Evolutionary conservation across 2,113 vertebrate genomes (phyloP), one percentile per base, ranked within the genome.

Genomic region (Mungos mungo): DNA sequence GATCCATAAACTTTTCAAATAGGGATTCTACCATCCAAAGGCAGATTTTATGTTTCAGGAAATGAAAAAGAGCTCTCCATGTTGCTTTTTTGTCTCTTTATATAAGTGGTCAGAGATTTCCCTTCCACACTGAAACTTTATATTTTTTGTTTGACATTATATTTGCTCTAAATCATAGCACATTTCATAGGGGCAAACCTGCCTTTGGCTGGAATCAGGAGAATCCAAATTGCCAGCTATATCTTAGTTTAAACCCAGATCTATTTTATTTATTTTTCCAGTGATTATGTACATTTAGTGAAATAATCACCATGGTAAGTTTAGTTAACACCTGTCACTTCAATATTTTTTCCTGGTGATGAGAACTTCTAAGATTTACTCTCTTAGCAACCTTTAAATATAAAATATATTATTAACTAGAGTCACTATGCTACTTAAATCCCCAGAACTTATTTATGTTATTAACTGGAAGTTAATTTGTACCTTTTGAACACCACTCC

Each of bases 171-270:
- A 63, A 66, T 93, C 74, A 80, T 50, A 93, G 47, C 6, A 52
- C 18, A 84, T 92, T 74, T 96, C 86, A 35, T 41, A 86, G 38
- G 29, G 52, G 15, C 82, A 93, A 92, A 69, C 23, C 12, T 83
- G 31, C 57, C 57, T 85, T 90, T 41, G 45, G 50, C 45, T 93
- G 52, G 84, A n/a, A 87, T 86, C 69, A 77, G 35, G 68, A 93
- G 54, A 93, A 84, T 93, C 69, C 72, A 82, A 83, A 83, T 52
- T 93, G n/a, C 72, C 81, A 84, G 21, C 90, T 94, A 63, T 76
- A 57, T 60, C 31, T 94, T 88, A 96, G 86, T 91, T 94, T 96
- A 92, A 97, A 88, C 71, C 35, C 79, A 96, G 72, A 31, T 83
- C 86, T 94, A 94, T 41, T 92, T 96, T 96, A 93, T 65, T 71